Evolutionary conservation across 2,888 invertebrate species (phyloP).

Genomic region (Calameuta idolon): DNA sequence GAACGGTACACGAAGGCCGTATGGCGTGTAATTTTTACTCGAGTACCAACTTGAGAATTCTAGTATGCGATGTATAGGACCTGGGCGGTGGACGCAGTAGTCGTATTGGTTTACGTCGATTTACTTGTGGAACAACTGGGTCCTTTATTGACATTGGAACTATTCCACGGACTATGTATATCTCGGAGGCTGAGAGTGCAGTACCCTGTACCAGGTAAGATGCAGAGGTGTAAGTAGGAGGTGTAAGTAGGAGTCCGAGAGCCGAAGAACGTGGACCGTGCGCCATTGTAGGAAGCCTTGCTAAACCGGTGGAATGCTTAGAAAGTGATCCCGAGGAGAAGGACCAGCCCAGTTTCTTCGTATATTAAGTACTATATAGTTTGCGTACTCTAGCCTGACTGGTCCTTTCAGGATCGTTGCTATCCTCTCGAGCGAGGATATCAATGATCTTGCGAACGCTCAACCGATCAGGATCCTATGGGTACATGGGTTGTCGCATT

Average conservation of each 20-base stretch:
- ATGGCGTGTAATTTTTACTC: slow-evolving; percentile 12
- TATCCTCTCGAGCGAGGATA: slow-evolving; percentile 1
- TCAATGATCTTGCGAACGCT: neutral
- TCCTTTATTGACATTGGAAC: neutral
- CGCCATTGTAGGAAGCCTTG: slow-evolving; percentile 37
- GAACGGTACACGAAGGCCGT: slow-evolving; percentile 22
- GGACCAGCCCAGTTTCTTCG: neutral
- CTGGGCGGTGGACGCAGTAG: neutral
- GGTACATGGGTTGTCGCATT: neutral
- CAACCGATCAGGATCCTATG: neutral
- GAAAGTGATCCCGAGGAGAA: slow-evolving; percentile 41
- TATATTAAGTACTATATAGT: neutral
- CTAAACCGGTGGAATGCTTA: slow-evolving; percentile 45
- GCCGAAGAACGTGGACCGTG: neutral
- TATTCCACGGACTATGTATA: neutral
- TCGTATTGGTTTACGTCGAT: neutral
- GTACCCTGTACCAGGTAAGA: neutral
- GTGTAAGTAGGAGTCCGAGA: slow-evolving; percentile 24
- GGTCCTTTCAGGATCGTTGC: neutral
- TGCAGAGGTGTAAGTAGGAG: slow-evolving; percentile 25
- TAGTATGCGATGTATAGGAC: neutral
- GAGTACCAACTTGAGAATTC: neutral
- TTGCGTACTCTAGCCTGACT: neutral
- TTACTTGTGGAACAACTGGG: neutral
- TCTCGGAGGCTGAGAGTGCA: neutral